Percentiles rank a stretch among this genome's conserved stretches.
Conservation (phyloP, 2,888 invertebrate genomes). For the Gibbula magus region DNA sequence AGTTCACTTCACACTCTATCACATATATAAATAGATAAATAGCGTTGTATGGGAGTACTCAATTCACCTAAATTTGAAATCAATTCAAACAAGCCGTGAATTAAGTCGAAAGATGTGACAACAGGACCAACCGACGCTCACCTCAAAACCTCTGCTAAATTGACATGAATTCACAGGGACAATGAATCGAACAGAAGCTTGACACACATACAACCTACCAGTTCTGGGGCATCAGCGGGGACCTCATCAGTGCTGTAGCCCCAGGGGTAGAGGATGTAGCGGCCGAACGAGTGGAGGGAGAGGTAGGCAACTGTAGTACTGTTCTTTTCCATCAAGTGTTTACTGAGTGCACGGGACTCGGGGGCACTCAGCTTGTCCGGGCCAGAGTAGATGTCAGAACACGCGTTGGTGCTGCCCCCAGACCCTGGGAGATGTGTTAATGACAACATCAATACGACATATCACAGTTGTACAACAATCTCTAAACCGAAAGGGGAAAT, state of each 20-base stretch:
- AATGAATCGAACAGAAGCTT: no score
- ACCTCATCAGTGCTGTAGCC: slow-evolving; percentile 66
- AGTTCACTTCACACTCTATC: no score
- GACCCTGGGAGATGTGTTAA: no score
- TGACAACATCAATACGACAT: no score
- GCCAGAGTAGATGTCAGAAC: slow-evolving; percentile 88
- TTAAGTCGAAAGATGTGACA: neutral
- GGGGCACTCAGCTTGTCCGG: slow-evolving; percentile 85
- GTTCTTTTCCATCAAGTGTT: slow-evolving; percentile 78
- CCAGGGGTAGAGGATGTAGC: slow-evolving; percentile 78
- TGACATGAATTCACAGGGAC: no score
- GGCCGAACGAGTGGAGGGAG: slow-evolving; percentile 86
- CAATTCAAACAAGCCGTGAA: neutral
- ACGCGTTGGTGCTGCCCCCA: slow-evolving; percentile 89
- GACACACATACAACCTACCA: slow-evolving; percentile 70
- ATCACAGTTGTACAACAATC: no score
- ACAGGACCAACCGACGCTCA: neutral
- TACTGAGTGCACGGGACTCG: slow-evolving; percentile 84
- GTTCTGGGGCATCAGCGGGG: slow-evolving; percentile 68
- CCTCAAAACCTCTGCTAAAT: neutral
- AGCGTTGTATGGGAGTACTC: no score
- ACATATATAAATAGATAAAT: no score
- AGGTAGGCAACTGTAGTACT: slow-evolving; percentile 81
- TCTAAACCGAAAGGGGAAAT: no score
- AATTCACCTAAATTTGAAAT: no score